phyloP scores from a whole-genome alignment of 2,888 invertebrate species.

The Cephus pulcher region DNA sequence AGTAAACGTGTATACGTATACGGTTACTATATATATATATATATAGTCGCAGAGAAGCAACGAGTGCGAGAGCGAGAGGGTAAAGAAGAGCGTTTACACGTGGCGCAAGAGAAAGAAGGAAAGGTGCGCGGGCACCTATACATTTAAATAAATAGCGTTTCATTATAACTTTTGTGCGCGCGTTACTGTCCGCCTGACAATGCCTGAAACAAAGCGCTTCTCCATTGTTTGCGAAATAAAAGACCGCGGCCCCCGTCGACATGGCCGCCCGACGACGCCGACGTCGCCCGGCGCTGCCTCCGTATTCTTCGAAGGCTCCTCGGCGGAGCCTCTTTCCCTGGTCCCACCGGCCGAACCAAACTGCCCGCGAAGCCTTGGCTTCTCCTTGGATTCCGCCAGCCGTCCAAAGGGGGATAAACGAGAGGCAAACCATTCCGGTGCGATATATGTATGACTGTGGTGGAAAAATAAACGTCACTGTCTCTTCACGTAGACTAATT shows the following conservation, averaged over 20 bases:
- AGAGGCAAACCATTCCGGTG: no score
- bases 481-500: no score
- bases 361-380: no score
- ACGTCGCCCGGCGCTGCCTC: conserved; percentile 25
- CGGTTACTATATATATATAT: conserved; percentile 19
- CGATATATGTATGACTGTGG: no score
- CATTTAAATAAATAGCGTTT: conserved; percentile 65
- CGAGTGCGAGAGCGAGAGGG: conserved; percentile 7
- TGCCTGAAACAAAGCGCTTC: conserved; percentile 63
- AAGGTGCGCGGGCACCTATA: conserved; percentile 48
- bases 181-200: conserved; percentile 61
- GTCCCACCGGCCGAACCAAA: no score
- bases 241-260: conserved; percentile 54
- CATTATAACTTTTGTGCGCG: conserved; percentile 64
- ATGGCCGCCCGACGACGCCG: conserved; percentile 43
- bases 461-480: no score
- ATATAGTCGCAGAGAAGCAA: conserved; percentile 13
- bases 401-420: no score
- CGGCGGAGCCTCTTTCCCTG: no score
- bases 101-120: not conserved
- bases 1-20: not conserved
- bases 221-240: conserved; percentile 64
- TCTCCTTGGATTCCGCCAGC: no score
- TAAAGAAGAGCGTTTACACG: not conserved
- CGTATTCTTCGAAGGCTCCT: conserved; percentile 15